Conservation (phyloP, 2,113 vertebrate genomes). For the Nyctereutes procyonoides region DNA sequence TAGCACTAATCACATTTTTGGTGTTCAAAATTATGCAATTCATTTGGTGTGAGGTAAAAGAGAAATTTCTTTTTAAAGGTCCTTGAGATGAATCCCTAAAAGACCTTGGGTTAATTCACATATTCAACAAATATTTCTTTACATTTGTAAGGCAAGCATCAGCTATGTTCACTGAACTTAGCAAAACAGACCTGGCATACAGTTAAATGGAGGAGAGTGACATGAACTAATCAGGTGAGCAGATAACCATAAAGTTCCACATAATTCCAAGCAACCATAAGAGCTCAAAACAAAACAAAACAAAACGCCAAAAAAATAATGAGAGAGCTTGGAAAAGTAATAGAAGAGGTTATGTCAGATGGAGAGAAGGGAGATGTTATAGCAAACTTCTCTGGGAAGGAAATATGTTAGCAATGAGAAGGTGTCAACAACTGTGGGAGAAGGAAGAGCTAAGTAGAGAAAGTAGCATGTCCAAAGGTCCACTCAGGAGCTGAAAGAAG, state of each 20-base stretch:
- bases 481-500: not conserved
- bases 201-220: not conserved
- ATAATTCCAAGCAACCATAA: not conserved
- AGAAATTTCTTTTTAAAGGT: conserved; percentile 25
- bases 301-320: not conserved
- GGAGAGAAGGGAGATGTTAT: not conserved
- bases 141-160: not conserved
- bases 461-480: not conserved
- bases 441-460: not conserved
- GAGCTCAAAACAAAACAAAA: not conserved
- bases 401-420: conserved; percentile 24
- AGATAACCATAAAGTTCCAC: not conserved
- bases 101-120: not conserved
- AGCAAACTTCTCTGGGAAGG: not conserved
- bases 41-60: not conserved
- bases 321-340: not conserved
- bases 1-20: not conserved
- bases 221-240: not conserved
- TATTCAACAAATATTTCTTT: not conserved
- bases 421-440: not conserved
- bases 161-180: not conserved
- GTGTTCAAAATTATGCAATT: not conserved
- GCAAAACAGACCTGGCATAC: not conserved
- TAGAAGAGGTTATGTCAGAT: not conserved
- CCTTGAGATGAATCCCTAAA: not conserved